Conservation (phyloP, 2,797 vertebrate genomes). For the Otolemur crassicaudatus region DNA sequence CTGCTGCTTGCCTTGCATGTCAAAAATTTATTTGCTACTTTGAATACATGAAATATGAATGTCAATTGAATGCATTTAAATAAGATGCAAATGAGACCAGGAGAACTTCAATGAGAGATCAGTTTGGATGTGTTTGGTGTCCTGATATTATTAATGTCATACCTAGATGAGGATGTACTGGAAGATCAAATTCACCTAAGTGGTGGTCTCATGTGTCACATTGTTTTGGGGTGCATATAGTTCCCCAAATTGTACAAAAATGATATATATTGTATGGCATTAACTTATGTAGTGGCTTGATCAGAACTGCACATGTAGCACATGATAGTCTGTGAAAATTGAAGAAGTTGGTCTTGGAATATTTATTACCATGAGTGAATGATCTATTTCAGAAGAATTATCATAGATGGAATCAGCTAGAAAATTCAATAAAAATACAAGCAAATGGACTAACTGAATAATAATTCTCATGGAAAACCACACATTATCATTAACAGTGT, state of each 20-base stretch:
- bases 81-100: not conserved
- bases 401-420: not conserved
- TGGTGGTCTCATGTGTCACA: not conserved
- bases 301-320: not conserved
- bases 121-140: not conserved
- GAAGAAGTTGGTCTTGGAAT: not conserved
- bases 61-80: not conserved
- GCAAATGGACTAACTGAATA: not conserved
- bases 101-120: not conserved
- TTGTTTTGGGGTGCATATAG: not conserved
- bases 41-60: slow-evolving; percentile 53
- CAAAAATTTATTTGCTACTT: slow-evolving; percentile 60
- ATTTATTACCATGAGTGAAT: not conserved
- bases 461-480: not conserved
- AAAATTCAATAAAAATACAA: slow-evolving; percentile 15
- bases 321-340: not conserved
- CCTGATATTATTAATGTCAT: not conserved
- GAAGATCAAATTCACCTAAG: not conserved
- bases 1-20: not conserved
- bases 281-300: not conserved
- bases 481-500: not conserved
- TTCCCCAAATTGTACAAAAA: not conserved
- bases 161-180: not conserved
- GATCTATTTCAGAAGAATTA: not conserved
- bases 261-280: not conserved